A percentile compares a stretch with the other conserved stretches of the same genome.
Evolutionary conservation across 1,140 invertebrate genomes (phyloP).

Genomic region (Plutomurus gul): DNA sequence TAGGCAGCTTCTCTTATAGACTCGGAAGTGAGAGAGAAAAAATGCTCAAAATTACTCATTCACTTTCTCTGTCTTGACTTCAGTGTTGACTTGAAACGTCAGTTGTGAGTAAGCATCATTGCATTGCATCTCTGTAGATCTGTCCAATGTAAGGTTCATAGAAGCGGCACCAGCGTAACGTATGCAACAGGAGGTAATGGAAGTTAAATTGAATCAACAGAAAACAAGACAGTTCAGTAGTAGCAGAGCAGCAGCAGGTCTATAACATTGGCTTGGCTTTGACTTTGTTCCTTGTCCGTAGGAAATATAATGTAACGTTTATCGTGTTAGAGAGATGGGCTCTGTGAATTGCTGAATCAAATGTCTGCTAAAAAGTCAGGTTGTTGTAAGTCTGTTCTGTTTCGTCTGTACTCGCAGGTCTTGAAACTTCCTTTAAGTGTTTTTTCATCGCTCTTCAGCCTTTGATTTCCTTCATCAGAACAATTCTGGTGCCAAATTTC

Average conservation of each 20-base stretch:
- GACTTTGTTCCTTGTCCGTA: neutral
- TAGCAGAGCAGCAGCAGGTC: too few relatives aligned
- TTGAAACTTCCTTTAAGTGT: neutral
- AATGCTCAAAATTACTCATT: constrained; percentile 29
- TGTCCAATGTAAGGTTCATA: too few relatives aligned
- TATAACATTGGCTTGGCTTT: too few relatives aligned
- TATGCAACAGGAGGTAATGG: too few relatives aligned
- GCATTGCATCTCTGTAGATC: neutral
- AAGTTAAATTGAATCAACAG: too few relatives aligned
- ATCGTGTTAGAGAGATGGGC: neutral
- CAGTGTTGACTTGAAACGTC: too few relatives aligned
- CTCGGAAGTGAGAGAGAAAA: constrained; percentile 39
- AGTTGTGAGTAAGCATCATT: neutral
- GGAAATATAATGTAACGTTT: neutral
- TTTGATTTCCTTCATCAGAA: constrained; percentile 16
- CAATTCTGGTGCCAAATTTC: constrained; percentile 2
- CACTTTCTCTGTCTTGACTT: constrained; percentile 45
- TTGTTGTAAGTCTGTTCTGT: too few relatives aligned
- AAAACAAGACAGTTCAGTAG: neutral
- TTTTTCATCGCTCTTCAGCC: constrained; percentile 7
- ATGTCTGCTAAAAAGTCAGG: too few relatives aligned
- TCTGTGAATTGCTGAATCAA: too few relatives aligned
- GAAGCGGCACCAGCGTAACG: too few relatives aligned
- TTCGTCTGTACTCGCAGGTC: too few relatives aligned
- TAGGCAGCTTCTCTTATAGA: constrained; percentile 38